Conservation (phyloP, 2,113 vertebrate species). For the Cyanistes caeruleus region DNA sequence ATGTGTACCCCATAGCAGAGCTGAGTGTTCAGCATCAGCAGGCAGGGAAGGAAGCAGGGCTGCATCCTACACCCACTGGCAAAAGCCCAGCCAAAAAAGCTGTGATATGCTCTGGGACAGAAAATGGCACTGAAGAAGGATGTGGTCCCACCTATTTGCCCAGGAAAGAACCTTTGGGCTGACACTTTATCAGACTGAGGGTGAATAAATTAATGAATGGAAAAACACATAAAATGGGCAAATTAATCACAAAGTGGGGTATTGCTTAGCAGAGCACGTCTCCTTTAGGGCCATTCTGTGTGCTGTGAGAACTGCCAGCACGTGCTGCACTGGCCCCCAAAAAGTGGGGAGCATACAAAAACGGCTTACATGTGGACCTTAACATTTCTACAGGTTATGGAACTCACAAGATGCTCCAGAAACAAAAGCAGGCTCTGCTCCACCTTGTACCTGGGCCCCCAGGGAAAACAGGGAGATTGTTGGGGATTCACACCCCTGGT, state of each 20-base stretch:
- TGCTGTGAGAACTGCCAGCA: neutral
- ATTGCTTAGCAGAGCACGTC: neutral
- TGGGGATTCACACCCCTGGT: neutral
- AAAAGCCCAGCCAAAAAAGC: neutral
- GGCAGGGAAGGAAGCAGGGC: neutral
- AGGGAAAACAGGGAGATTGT: neutral
- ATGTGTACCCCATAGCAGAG: neutral
- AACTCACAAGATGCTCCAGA: neutral
- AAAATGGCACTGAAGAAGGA: neutral
- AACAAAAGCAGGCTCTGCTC: neutral
- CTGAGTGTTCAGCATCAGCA: neutral
- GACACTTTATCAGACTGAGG: neutral
- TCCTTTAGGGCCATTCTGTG: neutral
- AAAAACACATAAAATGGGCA: neutral
- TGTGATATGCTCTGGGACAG: neutral
- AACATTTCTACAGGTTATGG: neutral
- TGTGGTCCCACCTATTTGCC: neutral
- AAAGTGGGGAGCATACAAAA: neutral
- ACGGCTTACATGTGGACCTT: neutral
- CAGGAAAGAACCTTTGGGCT: neutral
- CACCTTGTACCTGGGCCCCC: neutral
- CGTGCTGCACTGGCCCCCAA: neutral
- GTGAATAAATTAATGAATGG: neutral
- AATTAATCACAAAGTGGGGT: neutral
- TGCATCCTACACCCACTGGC: rapidly evolving